These are phyloP conservation scores for Temnothorax curvispinosus DNA, from an alignment of 1,140 invertebrate species.

Conservation along the genomic window DNA sequence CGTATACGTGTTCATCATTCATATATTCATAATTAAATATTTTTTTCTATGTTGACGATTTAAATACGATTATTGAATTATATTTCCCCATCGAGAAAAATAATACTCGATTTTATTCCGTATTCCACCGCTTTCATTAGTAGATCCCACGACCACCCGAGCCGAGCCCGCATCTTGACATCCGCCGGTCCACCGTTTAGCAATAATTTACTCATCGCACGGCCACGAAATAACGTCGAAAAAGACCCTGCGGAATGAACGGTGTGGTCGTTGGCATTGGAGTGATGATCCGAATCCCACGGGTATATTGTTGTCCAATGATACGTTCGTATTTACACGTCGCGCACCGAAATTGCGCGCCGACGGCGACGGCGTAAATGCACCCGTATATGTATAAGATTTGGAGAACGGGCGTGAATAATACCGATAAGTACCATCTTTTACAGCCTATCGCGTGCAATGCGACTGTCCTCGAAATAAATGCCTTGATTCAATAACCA, in stretches of 20 bases:
- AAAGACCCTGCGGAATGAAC: conserved; percentile 53
- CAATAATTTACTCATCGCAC: conserved; percentile 79
- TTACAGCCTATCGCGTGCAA: not conserved
- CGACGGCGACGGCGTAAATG: conserved; percentile 75
- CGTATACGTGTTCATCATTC: not conserved
- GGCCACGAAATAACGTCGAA: conserved; percentile 73
- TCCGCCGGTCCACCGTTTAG: conserved; percentile 79
- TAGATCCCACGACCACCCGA: conserved; percentile 72
- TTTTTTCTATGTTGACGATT: not conserved
- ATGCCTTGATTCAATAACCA: conserved; percentile 1
- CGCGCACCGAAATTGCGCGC: conserved; percentile 66
- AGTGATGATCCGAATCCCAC: conserved; percentile 73
- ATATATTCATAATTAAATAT: not conserved
- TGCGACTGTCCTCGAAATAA: not conserved
- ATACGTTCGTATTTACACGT: conserved; percentile 72
- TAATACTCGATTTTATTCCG: conserved; percentile 16
- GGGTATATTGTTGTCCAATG: conserved; percentile 83
- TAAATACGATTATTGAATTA: not conserved
- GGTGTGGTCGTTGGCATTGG: conserved; percentile 70
- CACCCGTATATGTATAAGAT: conserved; percentile 81
- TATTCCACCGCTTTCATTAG: conserved; percentile 31
- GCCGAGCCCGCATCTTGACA: conserved; percentile 79
- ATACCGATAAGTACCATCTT: conserved; percentile 60
- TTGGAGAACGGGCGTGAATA: conserved; percentile 23
- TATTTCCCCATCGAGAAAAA: not conserved